Base-by-base conservation (phyloP, 2,113 vertebrate genomes). In the Peromyscus leucopus region DNA sequence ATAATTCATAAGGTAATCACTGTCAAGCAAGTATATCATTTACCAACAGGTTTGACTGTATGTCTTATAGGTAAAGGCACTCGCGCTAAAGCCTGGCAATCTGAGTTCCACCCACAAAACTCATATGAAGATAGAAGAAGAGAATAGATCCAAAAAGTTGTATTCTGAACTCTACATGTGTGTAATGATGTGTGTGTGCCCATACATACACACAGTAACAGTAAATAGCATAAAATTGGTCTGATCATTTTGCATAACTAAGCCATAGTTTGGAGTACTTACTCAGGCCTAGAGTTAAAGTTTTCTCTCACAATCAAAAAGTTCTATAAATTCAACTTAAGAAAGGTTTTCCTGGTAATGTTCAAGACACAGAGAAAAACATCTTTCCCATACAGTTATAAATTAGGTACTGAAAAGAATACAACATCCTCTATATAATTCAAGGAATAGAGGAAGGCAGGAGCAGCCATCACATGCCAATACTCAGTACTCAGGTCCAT, bases 341-440 rank as follows among this genome's bases (percentile, higher is more conserved):
- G 19, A 93, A 74, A 26, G 59, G 48, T n/a, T 95, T 95, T 46
- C 67, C 65, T 74, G 51, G 16, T 72, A 92, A 86, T 75, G 33
- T 26, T 57, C 9, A 95, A 24, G 42, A 83, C 7, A 71, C 7
- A 95, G 10, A n/a, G 9, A 79, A 51, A 90, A 79, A 57, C 28
- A 13, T 0, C 3, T 36, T 82, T 80, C 69, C 36, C 21, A 0
- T 87, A 24, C 92, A 57, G 42, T n/a, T 59, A 79, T 39, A 91
- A 67, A 84, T 7, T 69, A 65, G 67, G 36, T 11, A 76, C 15
- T 61, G 87, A 82, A 84, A 72, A 67, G 31, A 92, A 63, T 55
- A 75, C 76, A 61, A n/a, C 7, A 78, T 12, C 71, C 15, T 59
- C 2, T 10, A 80, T 89, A 57, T 69, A 48, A 93, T 39, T 94